Base-by-base conservation (phyloP, 2,113 vertebrate genomes). In the Halichoeres trimaculatus region DNA sequence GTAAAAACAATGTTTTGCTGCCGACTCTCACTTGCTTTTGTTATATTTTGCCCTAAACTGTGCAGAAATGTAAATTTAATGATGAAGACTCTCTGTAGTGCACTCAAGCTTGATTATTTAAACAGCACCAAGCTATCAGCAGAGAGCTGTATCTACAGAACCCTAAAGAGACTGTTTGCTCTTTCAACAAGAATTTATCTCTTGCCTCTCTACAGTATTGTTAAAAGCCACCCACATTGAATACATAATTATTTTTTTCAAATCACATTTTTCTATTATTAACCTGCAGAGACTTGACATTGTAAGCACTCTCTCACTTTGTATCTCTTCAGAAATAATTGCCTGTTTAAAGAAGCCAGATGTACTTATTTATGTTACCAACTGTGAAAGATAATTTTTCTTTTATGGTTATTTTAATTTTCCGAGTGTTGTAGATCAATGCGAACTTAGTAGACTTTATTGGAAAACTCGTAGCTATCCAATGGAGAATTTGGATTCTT, bases 61-160 rank as follows among this genome's bases (percentile, higher is more conserved):
- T 51, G 43, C 22, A 65, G 58, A 38, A 71, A 56, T 81, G 68
- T 70, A 78, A 36, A 81, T 73, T 67, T 70, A 17, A 59, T 30
- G 54, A 76, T 51, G 35, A 67, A 54, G 60, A 63, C 60, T 76
- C 74, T 72, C 78, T 74, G 61, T 65, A 36, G 63, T 60, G 48
- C 51, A 65, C 57, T 53, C 52, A 35, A n/a, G 50, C 54, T 66
- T 70, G 67, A 84, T 79, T 72, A 70, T 80, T 74, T 65, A 78
- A 83, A 69, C 53, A 51, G 36, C 55, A 43, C 16, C 22, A 63
- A 74, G 73, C 74, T 64, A 80, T 81, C 52, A 78, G 70, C 38
- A 66, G 38, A 75, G 41, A 78, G 54, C 48, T 56, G 52, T 70
- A n/a, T 80, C 41, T 38, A 35, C 20, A 54, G 22, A 73, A 51